These are phyloP conservation scores for Catagonus wagneri DNA, from an alignment of 2,113 vertebrate genomes.

Conservation along the genomic window DNA sequence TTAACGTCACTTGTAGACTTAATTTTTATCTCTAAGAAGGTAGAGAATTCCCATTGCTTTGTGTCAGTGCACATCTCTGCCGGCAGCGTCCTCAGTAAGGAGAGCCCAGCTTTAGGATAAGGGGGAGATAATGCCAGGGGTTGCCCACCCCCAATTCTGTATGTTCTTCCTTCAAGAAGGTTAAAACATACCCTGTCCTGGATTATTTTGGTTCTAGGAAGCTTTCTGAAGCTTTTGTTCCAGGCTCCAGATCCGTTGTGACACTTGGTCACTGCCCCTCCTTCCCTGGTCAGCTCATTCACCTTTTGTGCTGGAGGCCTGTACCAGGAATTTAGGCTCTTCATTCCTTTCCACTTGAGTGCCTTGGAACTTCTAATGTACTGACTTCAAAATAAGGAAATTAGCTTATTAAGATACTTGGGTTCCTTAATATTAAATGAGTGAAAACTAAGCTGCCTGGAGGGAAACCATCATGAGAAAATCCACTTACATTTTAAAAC, in stretches of 20 bases:
- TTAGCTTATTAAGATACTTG: conserved; percentile 20
- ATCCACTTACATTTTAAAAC: conserved; percentile 7
- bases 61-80: not conserved
- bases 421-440: conserved; percentile 22
- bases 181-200: not conserved
- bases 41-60: not conserved
- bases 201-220: conserved; percentile 14
- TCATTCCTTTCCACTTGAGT: conserved; percentile 20
- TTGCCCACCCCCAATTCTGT: not conserved
- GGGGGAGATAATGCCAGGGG: not conserved
- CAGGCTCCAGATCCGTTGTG: not conserved
- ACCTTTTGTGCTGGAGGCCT: not conserved
- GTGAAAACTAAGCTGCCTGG: not conserved
- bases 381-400: not conserved
- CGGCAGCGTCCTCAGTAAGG: not conserved
- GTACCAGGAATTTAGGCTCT: not conserved
- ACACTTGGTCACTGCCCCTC: not conserved
- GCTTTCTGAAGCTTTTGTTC: not conserved
- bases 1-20: not conserved
- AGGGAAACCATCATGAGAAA: conserved; percentile 13
- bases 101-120: not conserved
- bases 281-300: not conserved
- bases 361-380: not conserved
- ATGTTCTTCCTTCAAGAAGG: conserved; percentile 5
- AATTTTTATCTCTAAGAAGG: not conserved